Evolutionary conservation across 2,797 vertebrate genomes (phyloP).

Genomic region (Chrosomus eos): DNA sequence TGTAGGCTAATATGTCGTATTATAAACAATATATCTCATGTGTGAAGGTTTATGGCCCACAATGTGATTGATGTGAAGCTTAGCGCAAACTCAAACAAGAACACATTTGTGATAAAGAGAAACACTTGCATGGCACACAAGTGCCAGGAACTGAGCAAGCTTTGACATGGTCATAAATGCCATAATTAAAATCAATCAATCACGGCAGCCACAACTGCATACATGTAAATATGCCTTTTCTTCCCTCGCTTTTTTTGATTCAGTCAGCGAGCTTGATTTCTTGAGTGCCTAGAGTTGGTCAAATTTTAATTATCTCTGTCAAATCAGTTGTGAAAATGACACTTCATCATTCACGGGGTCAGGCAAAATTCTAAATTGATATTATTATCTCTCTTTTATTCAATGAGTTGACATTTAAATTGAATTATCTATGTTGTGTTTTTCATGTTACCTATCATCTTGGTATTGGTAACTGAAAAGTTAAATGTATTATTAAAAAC

Average conservation of each 20-base stretch:
- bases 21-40: background rate
- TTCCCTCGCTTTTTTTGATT: background rate
- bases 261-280: background rate
- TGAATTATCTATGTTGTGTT: background rate
- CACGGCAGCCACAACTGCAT: background rate
- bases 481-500: too few relatives aligned
- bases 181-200: conserved; percentile 45
- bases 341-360: background rate
- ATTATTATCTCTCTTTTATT: background rate
- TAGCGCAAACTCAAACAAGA: conserved; percentile 35
- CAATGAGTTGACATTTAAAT: background rate
- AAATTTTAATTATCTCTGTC: background rate
- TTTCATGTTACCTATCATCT: too few relatives aligned
- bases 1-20: conserved; percentile 12
- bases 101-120: conserved; percentile 44
- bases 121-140: conserved; percentile 34
- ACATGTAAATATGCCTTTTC: conserved; percentile 10
- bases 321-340: background rate
- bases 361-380: background rate
- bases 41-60: conserved; percentile 45
- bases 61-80: conserved; percentile 48
- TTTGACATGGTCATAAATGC: conserved; percentile 39
- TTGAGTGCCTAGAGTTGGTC: background rate
- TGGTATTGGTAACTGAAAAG: too few relatives aligned
- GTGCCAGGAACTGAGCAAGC: conserved; percentile 29